Conservation (phyloP, 1,140 invertebrate genomes). For the Heliconius nattereri region DNA sequence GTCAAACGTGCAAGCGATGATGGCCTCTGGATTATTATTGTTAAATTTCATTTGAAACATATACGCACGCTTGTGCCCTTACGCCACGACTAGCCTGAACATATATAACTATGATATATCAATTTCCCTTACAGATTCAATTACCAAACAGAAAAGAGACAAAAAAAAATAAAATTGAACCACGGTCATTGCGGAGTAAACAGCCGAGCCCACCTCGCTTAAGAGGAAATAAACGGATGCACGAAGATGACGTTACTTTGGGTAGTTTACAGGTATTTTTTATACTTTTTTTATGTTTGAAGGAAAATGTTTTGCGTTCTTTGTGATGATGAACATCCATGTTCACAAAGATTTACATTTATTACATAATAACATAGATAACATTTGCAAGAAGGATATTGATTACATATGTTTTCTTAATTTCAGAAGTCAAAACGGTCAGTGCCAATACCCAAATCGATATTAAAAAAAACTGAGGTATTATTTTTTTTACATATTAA, state of each 20-base stretch:
- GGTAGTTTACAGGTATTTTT: conserved; percentile 20
- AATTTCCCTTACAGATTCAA: neutral
- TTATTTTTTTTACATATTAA: neutral
- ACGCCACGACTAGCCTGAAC: no score
- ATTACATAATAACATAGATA: no score
- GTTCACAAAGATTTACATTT: no score
- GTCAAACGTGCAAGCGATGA: no score
- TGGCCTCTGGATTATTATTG: no score
- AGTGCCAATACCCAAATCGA: conserved; percentile 35
- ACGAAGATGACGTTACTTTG: conserved; percentile 14
- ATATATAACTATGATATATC: neutral
- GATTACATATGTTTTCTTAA: neutral
- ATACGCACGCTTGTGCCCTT: no score
- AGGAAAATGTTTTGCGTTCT: no score
- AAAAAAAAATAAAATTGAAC: neutral
- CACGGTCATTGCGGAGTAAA: neutral
- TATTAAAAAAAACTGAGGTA: conserved; percentile 39
- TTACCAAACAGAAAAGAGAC: neutral
- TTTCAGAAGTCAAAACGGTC: conserved; percentile 24
- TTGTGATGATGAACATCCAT: no score
- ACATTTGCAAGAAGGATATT: neutral
- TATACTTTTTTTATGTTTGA: neutral
- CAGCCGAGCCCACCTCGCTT: conserved; percentile 25
- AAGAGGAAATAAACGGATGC: conserved; percentile 9
- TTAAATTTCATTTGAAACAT: no score